Evolutionary conservation across 1,140 invertebrate species (phyloP).

Genomic region (Platyscapa corneri): DNA sequence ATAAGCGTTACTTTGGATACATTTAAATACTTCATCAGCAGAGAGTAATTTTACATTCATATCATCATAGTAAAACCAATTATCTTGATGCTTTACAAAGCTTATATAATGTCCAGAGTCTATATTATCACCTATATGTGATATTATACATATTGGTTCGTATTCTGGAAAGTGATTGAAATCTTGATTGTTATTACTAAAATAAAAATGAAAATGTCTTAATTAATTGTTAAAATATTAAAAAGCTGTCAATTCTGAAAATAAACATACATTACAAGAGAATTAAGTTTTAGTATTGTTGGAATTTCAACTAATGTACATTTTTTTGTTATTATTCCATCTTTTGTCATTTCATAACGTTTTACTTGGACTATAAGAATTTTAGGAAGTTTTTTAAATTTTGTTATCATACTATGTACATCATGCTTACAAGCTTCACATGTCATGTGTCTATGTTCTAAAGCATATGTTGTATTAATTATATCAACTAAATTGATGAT

Average conservation of each 20-base stretch:
- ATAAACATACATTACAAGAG: conserved; percentile 60
- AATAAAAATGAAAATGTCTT: conserved; percentile 45
- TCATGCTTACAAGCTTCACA: conserved; percentile 63
- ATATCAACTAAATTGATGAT: conserved; percentile 58
- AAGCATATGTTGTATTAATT: conserved; percentile 60
- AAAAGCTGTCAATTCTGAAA: neutral
- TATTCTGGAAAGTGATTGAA: conserved; percentile 54
- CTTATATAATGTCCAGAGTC: conserved; percentile 69
- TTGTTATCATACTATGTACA: conserved; percentile 60
- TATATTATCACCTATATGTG: conserved; percentile 65
- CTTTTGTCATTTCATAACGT: conserved; percentile 62
- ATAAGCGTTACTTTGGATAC: conserved; percentile 64
- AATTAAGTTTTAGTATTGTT: conserved; percentile 56
- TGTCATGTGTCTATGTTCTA: conserved; percentile 62
- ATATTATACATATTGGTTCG: conserved; percentile 65
- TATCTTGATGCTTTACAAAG: conserved; percentile 63
- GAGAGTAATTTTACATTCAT: conserved; percentile 63
- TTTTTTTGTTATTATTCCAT: conserved; percentile 64
- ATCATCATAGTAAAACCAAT: conserved; percentile 69
- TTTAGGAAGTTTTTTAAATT: conserved; percentile 63
- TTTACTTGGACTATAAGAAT: conserved; percentile 66
- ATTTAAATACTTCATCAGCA: conserved; percentile 60
- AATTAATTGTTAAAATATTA: neutral
- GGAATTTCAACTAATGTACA: conserved; percentile 63
- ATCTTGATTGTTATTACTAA: conserved; percentile 52